Evolutionary conservation across 2,797 vertebrate species (phyloP).

Genomic region (Scarus forsteni): DNA sequence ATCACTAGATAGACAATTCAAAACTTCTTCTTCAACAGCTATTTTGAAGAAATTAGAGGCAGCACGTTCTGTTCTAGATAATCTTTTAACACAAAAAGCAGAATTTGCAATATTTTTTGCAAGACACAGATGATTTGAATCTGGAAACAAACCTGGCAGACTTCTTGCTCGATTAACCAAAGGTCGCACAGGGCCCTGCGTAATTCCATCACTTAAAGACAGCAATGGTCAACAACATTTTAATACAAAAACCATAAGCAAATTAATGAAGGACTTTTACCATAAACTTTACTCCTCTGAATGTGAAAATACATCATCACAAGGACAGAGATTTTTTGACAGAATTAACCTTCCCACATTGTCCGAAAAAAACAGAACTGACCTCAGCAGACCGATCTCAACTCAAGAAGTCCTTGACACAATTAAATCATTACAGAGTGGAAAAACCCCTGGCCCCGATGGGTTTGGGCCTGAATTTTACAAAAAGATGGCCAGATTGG

Average conservation of each 20-base stretch:
- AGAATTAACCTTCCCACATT: not conserved
- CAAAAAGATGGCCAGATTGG: not conserved
- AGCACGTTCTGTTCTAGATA: not conserved
- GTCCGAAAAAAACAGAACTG: not conserved
- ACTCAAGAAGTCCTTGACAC: not conserved
- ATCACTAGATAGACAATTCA: not conserved
- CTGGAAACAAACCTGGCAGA: not conserved
- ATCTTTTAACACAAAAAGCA: not conserved
- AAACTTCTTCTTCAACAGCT: not conserved
- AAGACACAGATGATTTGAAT: not conserved
- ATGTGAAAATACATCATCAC: not conserved
- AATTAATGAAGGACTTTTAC: not conserved
- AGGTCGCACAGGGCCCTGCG: no score
- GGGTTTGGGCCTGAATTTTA: not conserved
- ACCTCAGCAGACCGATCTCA: not conserved
- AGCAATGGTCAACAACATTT: not conserved
- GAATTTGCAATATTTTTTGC: not conserved
- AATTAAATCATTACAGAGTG: not conserved
- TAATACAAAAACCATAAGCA: not conserved
- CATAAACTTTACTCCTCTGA: not conserved
- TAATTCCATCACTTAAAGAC: not conserved
- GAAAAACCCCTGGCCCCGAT: not conserved
- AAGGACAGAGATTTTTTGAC: not conserved
- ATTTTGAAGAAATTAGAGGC: not conserved
- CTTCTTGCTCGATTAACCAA: not conserved